Conservation (phyloP, 2,797 vertebrate species). For the Simalia tracyae region DNA sequence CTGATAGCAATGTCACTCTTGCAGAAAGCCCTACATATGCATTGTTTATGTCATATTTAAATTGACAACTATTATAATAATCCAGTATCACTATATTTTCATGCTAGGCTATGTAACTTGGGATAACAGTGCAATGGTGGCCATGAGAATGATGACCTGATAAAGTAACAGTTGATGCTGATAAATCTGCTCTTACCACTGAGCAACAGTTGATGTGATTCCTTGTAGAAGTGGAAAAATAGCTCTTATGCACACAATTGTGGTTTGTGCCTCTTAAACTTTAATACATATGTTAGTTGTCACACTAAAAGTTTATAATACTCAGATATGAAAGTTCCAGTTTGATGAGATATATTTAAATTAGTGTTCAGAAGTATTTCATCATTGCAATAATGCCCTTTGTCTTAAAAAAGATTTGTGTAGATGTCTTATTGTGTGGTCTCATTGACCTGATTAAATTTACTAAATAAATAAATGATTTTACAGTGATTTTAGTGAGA, state of each 20-base stretch:
- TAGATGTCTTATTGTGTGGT: not conserved
- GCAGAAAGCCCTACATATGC: conserved; percentile 44
- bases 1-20: conserved; percentile 62
- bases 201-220: conserved; percentile 57
- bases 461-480: not conserved
- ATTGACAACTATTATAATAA: conserved; percentile 50
- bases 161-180: conserved; percentile 51
- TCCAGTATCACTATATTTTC: conserved; percentile 43
- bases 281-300: not conserved
- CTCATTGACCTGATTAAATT: not conserved
- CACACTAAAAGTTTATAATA: conserved; percentile 20
- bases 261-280: not conserved
- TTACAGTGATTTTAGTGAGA: not conserved
- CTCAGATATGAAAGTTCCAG: not conserved
- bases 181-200: conserved; percentile 49
- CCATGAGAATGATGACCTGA: conserved; percentile 51
- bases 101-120: conserved; percentile 47
- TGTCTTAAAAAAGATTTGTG: not conserved
- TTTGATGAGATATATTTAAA: not conserved
- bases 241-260: conserved; percentile 5
- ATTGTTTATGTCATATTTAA: conserved; percentile 44
- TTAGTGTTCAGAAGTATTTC: not conserved
- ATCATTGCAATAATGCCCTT: not conserved
- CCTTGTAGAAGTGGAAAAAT: conserved; percentile 45
- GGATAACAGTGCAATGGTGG: conserved; percentile 41